Base-by-base conservation (phyloP, 1,140 invertebrate genomes). In the Steinernema khuongi region DNA sequence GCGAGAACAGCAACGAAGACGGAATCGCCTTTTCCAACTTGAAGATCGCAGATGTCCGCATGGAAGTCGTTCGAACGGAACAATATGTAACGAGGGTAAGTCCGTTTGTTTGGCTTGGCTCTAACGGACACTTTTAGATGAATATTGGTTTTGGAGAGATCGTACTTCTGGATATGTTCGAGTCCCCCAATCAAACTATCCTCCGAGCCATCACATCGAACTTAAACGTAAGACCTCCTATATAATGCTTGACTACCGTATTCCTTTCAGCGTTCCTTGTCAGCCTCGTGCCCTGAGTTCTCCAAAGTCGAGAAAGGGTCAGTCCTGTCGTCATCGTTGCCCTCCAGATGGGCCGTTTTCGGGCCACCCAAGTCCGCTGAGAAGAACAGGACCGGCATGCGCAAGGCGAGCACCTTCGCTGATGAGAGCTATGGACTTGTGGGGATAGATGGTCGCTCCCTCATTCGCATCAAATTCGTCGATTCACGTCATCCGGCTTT, bases 401-500 rank as follows among this genome's bases (percentile, higher is more conserved):
- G 50, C 7, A 60, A 60, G 19, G 50, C 50, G 50, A 60, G 50
- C 44, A 68, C 30, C 19, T 11, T 66, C 31, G 22, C 68, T 70
- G n/a, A 28, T 68, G 50, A 75, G 28, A 68, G 60, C 36, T 74
- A 72, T 31, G 71, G 77, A 67, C 19, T 71, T 26, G 68, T 74
- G 60, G 31, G 28, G 19, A 44, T 71, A 28, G 74, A 44, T 31
- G 30, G 71, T 43, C 31, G 70, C 30, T 36, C 70, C n/a, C 31
- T 71, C 7, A 32, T 80, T 18, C 74, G 69, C 26, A 67, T 81
- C 1, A 73, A 67, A 19, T 74, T 81, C 33, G 74, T 81, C 1
- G 80, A 81, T 67, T 44, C 75, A 1, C 41, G 72, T 28, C 80
- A 81, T 71, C 71, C 80, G 0, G 50, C 70, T 17, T 81, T 78